phyloP scores from a whole-genome alignment of 2,797 vertebrate species.

The Melanogrammus aeglefinus region DNA sequence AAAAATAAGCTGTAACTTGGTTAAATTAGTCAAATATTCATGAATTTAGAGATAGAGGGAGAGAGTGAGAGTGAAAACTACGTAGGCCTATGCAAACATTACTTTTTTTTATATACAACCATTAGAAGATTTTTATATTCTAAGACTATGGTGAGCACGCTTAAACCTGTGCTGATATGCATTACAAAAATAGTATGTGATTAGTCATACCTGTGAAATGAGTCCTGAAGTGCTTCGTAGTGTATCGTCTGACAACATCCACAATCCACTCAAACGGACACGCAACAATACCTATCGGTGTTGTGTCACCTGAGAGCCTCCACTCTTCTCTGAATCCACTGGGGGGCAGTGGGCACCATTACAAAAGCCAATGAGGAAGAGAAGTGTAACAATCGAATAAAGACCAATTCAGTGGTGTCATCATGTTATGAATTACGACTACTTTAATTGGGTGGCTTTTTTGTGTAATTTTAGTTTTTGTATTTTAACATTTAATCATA shows the following conservation, averaged over 20 bases:
- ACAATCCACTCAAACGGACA: neutral
- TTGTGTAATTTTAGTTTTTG: neutral
- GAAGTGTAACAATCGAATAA: neutral
- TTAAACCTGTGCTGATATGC: neutral
- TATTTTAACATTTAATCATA: neutral
- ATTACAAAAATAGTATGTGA: neutral
- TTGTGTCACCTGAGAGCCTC: conserved; percentile 1
- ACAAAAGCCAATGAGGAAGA: neutral
- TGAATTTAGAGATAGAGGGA: neutral
- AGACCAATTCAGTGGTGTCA: neutral
- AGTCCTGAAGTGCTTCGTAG: neutral
- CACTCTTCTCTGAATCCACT: neutral
- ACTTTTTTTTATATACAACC: neutral
- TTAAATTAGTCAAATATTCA: neutral
- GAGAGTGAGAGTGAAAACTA: neutral
- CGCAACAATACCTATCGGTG: neutral
- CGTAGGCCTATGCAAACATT: neutral
- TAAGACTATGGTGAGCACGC: neutral
- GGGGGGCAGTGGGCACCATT: neutral
- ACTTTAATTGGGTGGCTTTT: neutral
- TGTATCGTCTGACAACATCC: neutral
- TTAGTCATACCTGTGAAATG: neutral
- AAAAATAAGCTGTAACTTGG: neutral
- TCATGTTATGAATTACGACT: neutral
- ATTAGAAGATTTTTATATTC: neutral